A percentile compares a stretch with the other conserved stretches of the same genome.
Evolutionary conservation across 1,140 invertebrate species (phyloP).

Genomic region (Batillaria attramentaria): DNA sequence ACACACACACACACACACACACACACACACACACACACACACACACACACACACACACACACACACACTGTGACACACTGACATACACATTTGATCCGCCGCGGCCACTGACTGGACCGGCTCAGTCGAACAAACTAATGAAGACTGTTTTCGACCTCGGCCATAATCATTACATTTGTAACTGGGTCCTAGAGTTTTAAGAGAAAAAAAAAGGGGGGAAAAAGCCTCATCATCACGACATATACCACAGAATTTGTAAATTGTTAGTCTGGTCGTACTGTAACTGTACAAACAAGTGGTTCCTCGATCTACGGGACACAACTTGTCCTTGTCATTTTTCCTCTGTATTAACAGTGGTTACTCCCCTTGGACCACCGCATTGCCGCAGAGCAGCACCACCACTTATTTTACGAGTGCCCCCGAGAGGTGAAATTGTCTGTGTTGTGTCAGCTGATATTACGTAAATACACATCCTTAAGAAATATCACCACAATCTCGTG

Average conservation of each 20-base stretch:
- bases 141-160: neutral
- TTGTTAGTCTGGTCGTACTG: too few species aligned
- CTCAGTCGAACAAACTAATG: neutral
- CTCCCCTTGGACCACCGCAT: neutral
- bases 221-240: neutral
- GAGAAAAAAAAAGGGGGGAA: neutral
- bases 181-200: neutral
- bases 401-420: too few species aligned
- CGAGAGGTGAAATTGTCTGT: neutral
- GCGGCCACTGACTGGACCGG: neutral
- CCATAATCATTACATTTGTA: too few species aligned
- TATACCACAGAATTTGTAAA: neutral
- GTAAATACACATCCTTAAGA: neutral
- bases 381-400: too few species aligned
- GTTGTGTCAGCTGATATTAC: neutral
- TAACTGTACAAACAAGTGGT: neutral
- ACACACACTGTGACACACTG: neutral
- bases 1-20: neutral
- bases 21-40: neutral
- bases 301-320: neutral
- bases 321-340: neutral
- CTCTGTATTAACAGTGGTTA: neutral
- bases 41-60: slow-evolving; percentile 11
- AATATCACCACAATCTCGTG: too few species aligned
- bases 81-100: neutral